phyloP scores from a whole-genome alignment of 2,888 invertebrate species.

The Spialia ferax region DNA sequence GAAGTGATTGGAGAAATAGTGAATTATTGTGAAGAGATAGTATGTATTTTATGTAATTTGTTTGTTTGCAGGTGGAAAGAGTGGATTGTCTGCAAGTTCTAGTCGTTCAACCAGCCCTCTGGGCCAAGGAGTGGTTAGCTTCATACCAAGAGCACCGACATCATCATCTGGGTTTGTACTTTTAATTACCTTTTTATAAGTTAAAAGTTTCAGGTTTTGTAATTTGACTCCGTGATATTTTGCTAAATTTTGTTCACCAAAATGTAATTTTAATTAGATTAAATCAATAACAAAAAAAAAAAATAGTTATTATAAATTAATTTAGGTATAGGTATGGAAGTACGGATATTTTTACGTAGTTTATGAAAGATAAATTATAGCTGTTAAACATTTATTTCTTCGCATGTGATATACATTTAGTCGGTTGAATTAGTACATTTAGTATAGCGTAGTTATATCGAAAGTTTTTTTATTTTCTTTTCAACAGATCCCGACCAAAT shows the following conservation, averaged over 20 bases:
- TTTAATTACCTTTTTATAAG: not conserved
- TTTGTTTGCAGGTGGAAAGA: conserved; percentile 73
- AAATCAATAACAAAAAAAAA: too few relatives aligned
- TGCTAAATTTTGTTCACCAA: too few relatives aligned
- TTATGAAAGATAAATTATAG: not conserved
- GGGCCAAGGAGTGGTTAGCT: conserved; percentile 79
- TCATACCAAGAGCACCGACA: conserved; percentile 82
- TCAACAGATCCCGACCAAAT: conserved; percentile 80
- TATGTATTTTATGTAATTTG: conserved; percentile 37
- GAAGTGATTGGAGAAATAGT: not conserved
- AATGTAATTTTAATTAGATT: too few relatives aligned
- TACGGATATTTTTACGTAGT: not conserved
- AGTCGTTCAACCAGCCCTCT: conserved; percentile 87
- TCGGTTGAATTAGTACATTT: conserved; percentile 7
- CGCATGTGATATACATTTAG: conserved; percentile 30
- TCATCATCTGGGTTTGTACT: conserved; percentile 83
- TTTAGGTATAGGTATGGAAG: too few relatives aligned
- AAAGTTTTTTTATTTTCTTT: conserved; percentile 46
- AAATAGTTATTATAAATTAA: too few relatives aligned
- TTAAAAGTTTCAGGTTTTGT: too few relatives aligned
- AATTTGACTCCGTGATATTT: too few relatives aligned
- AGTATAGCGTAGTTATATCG: conserved; percentile 38
- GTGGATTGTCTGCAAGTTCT: conserved; percentile 85
- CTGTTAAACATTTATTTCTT: not conserved
- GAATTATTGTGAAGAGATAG: not conserved